These are phyloP conservation scores for Tiliqua scincoides DNA, from an alignment of 2,113 vertebrate genomes.

Conservation along the genomic window DNA sequence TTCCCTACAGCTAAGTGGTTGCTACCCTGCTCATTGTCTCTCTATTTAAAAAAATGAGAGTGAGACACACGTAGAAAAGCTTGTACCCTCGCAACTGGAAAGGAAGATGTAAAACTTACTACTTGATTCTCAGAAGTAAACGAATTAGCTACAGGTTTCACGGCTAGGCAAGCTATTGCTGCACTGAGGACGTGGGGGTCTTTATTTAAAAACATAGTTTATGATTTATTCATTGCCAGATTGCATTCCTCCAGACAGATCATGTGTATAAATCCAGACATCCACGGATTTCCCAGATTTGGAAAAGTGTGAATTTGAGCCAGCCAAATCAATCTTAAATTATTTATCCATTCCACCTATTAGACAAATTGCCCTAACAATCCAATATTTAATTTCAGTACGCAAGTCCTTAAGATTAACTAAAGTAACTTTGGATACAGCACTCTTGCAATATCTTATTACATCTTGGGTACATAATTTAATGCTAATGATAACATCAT, in stretches of 20 bases:
- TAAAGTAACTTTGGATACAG: not conserved
- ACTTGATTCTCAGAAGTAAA: not conserved
- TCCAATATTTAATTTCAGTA: conserved; percentile 9
- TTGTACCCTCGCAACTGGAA: conserved; percentile 1
- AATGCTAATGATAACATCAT: not conserved
- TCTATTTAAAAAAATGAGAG: not conserved
- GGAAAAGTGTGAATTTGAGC: not conserved
- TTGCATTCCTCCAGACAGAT: not conserved
- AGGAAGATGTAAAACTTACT: conserved; percentile 20
- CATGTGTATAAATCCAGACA: not conserved
- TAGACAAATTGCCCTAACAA: not conserved
- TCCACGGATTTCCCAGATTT: not conserved
- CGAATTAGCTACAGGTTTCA: not conserved
- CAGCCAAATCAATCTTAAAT: not conserved
- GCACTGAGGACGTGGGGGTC: not conserved
- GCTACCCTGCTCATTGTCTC: not conserved
- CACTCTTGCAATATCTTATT: not conserved
- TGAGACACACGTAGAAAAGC: not conserved
- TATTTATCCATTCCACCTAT: not conserved
- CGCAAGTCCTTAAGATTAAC: not conserved
- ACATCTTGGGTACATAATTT: not conserved
- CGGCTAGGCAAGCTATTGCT: not conserved
- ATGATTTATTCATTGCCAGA: not conserved
- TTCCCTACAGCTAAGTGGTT: conserved; percentile 13
- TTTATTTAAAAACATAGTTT: not conserved